phyloP scores from a whole-genome alignment of 1,140 invertebrate genomes.

The Periplaneta americana region DNA sequence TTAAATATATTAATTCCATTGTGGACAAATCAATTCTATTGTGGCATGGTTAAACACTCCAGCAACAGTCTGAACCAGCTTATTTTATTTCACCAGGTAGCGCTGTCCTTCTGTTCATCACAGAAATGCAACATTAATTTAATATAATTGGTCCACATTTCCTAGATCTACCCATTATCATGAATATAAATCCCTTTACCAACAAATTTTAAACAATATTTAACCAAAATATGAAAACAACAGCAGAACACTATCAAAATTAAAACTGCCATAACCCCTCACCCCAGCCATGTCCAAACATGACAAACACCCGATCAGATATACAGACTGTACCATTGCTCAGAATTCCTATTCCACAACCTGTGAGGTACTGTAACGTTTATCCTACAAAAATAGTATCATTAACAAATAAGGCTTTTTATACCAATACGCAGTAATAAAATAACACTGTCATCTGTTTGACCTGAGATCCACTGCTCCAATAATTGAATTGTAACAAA shows the following conservation, averaged over 20 bases:
- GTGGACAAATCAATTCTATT: not conserved
- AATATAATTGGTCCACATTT: not conserved
- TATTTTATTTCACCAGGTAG: not conserved
- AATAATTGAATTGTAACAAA: not conserved
- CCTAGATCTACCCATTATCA: not conserved
- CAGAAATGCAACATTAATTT: not conserved
- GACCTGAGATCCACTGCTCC: not conserved
- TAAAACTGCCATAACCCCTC: not conserved
- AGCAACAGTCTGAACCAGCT: not conserved
- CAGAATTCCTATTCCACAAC: not conserved
- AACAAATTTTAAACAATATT: not conserved
- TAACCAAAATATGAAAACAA: not conserved
- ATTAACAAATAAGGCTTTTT: too few relatives aligned
- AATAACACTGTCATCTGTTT: not conserved
- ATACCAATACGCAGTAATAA: not conserved
- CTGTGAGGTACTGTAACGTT: not conserved
- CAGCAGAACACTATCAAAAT: too few relatives aligned
- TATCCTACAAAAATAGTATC: not conserved
- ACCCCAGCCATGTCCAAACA: not conserved
- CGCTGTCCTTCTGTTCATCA: not conserved
- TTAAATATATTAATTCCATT: too few relatives aligned
- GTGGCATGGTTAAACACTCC: not conserved
- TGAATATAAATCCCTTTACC: not conserved
- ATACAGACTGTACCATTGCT: not conserved
- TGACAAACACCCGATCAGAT: not conserved